A percentile compares a stretch with the other conserved stretches of the same genome.
phyloP scores from a whole-genome alignment of 2,113 vertebrate genomes.

The Chaetodon trifascialis region DNA sequence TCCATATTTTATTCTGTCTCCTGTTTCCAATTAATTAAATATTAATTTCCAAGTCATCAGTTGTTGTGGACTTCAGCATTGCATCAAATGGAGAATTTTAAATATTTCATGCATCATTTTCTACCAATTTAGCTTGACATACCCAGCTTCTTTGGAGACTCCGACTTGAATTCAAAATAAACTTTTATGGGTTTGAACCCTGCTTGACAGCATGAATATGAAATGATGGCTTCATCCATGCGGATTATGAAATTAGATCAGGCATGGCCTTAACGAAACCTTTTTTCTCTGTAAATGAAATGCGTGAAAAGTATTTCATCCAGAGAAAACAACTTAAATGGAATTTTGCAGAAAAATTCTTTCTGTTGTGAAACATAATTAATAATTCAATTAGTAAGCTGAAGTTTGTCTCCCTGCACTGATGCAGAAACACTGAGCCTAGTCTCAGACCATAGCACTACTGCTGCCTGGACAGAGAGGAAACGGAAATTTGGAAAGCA shows the following conservation, averaged over 20 bases:
- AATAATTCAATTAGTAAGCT: background rate
- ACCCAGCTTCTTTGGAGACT: background rate
- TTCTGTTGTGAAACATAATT: background rate
- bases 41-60: background rate
- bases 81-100: conserved; percentile 5
- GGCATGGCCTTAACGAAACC: background rate
- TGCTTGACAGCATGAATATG: conserved; percentile 24
- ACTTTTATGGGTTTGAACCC: conserved; percentile 18
- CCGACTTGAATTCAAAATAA: conserved; percentile 32
- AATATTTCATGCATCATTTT: background rate
- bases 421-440: conserved; percentile 18
- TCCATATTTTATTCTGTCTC: background rate
- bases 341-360: background rate
- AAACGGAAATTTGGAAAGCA: conserved; percentile 62
- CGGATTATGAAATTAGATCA: background rate
- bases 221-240: background rate
- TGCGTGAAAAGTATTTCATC: background rate
- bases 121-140: background rate
- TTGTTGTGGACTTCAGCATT: conserved; percentile 12
- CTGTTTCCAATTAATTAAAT: background rate
- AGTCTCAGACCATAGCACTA: conserved; percentile 14
- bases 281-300: background rate
- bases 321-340: background rate
- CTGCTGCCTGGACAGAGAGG: conserved; percentile 18
- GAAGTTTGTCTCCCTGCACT: conserved; percentile 10